phyloP scores from a whole-genome alignment of 2,888 invertebrate species.

The Lordiphosa andalusiaca region DNA sequence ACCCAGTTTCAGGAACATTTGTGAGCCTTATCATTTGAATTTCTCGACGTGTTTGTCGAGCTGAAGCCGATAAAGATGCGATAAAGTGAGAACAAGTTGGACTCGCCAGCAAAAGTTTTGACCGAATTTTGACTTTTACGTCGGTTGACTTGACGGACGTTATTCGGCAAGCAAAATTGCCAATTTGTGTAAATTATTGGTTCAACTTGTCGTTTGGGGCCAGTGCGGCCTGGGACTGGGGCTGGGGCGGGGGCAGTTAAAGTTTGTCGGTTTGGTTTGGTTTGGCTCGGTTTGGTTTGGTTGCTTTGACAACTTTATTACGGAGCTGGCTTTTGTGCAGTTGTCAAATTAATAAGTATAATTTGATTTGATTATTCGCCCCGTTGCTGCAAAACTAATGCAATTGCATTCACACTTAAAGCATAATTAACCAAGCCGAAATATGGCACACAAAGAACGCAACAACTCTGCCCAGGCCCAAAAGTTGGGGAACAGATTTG shows the following conservation, averaged over 20 bases:
- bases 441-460: conserved; percentile 42
- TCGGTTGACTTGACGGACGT: conserved; percentile 56
- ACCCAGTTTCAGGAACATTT: conserved; percentile 16
- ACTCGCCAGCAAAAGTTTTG: conserved; percentile 57
- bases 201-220: conserved; percentile 47
- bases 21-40: conserved; percentile 68
- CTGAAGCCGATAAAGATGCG: conserved; percentile 71
- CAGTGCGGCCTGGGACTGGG: not conserved
- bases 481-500: conserved; percentile 53
- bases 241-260: conserved; percentile 12
- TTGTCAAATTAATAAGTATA: conserved; percentile 49
- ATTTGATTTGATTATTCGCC: conserved; percentile 50
- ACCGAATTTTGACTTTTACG: conserved; percentile 66
- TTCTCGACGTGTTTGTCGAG: conserved; percentile 69
- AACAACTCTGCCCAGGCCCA: conserved; percentile 34
- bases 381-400: conserved; percentile 27
- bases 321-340: conserved; percentile 11
- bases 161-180: conserved; percentile 59
- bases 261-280: conserved; percentile 22
- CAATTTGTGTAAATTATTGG: conserved; percentile 75
- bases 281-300: conserved; percentile 5
- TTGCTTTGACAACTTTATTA: conserved; percentile 6
- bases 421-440: conserved; percentile 71
- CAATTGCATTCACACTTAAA: conserved; percentile 27
- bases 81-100: conserved; percentile 71